A percentile compares a stretch with the other conserved stretches of the same genome.
Conservation (phyloP, 1,140 invertebrate genomes). For the Epicauta chinensis region DNA sequence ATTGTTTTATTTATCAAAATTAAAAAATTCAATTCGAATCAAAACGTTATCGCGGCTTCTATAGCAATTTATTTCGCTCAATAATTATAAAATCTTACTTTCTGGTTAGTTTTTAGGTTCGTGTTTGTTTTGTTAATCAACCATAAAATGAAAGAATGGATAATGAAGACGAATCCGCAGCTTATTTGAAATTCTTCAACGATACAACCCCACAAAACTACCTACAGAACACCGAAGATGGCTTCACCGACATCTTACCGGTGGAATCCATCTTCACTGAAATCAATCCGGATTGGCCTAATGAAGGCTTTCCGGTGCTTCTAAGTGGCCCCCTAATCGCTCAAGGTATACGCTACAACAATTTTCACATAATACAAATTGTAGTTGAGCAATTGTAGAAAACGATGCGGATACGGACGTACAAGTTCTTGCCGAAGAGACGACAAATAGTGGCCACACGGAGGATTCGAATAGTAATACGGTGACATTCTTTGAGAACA, state of each 20-base stretch:
- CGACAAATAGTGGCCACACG: slow-evolving; percentile 4
- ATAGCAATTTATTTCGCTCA: too few relatives aligned
- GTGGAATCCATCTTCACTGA: slow-evolving; percentile 31
- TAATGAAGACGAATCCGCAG: slow-evolving; percentile 23
- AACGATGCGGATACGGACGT: slow-evolving; percentile 1
- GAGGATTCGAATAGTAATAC: background rate
- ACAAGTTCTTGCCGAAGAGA: slow-evolving; percentile 4
- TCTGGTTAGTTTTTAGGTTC: too few relatives aligned
- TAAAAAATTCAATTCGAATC: too few relatives aligned
- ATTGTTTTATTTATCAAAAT: too few relatives aligned
- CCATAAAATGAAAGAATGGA: slow-evolving; percentile 13
- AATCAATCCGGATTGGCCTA: slow-evolving; percentile 28
- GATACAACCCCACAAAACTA: slow-evolving; percentile 24
- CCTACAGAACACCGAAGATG: slow-evolving; percentile 25
- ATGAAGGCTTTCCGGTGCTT: slow-evolving; percentile 27
- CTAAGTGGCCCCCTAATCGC: slow-evolving; percentile 25
- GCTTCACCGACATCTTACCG: slow-evolving; percentile 21
- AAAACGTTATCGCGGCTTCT: too few relatives aligned
- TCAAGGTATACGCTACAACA: slow-evolving; percentile 25
- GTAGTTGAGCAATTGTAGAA: slow-evolving; percentile 5
- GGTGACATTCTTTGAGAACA: slow-evolving; percentile 2
- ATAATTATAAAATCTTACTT: too few relatives aligned
- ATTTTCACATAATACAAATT: background rate
- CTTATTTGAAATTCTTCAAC: slow-evolving; percentile 30
- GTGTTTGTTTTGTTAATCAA: too few relatives aligned